phyloP scores from a whole-genome alignment of 2,888 invertebrate species.

The Megastigmus dorsalis region DNA sequence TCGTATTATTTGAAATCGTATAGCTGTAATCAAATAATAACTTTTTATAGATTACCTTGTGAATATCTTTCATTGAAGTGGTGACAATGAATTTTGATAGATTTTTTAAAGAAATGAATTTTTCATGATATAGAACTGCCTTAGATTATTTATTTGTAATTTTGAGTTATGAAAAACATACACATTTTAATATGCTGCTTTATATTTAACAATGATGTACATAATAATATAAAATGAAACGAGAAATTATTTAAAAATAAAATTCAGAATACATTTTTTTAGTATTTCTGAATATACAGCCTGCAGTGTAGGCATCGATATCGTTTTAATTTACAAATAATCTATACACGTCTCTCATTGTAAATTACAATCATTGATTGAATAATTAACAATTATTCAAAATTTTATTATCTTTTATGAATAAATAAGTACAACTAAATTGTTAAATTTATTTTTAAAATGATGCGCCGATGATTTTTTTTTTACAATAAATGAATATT shows the following conservation, averaged over 20 bases:
- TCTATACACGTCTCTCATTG: slow-evolving; percentile 8
- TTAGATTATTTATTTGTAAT: slow-evolving; percentile 36
- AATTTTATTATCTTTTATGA: slow-evolving; percentile 46
- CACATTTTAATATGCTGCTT: slow-evolving; percentile 25
- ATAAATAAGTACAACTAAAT: slow-evolving; percentile 52
- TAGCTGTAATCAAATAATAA: background rate
- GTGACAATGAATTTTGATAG: background rate
- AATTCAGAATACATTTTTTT: slow-evolving; percentile 6
- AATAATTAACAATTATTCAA: slow-evolving; percentile 40
- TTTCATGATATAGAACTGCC: slow-evolving; percentile 12
- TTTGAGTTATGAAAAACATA: slow-evolving; percentile 11
- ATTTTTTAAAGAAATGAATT: slow-evolving; percentile 12
- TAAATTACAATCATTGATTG: slow-evolving; percentile 31
- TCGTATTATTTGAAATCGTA: slow-evolving; percentile 5
- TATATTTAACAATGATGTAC: slow-evolving; percentile 36
- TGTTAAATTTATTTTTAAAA: slow-evolving; percentile 48
- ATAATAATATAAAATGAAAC: slow-evolving; percentile 36
- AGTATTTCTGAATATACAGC: background rate
- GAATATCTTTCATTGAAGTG: background rate
- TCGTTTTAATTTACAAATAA: background rate
- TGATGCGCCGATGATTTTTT: slow-evolving; percentile 42
- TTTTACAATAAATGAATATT: slow-evolving; percentile 42
- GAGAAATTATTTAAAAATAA: slow-evolving; percentile 29
- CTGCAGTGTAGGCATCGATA: background rate
- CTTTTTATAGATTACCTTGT: background rate